phyloP scores from a whole-genome alignment of 2,888 invertebrate genomes.

The Lasiommata megera region DNA sequence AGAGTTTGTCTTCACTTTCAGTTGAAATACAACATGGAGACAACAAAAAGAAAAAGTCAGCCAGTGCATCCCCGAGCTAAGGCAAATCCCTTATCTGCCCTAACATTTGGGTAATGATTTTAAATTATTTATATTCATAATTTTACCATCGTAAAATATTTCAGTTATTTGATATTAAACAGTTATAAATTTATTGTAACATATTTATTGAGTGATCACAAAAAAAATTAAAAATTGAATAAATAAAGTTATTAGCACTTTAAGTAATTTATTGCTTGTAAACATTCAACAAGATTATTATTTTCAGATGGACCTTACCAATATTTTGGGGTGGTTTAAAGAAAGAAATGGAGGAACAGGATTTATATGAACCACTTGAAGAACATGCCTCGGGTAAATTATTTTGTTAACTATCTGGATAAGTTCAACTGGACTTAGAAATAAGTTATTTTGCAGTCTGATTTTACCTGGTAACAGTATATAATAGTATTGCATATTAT shows the following conservation, averaged over 20 bases:
- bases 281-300: background rate
- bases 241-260: no score
- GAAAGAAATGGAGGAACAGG: constrained; percentile 86
- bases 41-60: constrained; percentile 75
- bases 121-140: no score
- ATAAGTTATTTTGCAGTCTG: no score
- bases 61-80: constrained; percentile 84
- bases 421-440: no score
- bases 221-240: no score
- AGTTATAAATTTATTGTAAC: no score
- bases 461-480: no score
- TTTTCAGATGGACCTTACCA: constrained; percentile 87
- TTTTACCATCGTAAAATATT: no score
- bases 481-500: no score
- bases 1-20: background rate
- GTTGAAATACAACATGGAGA: constrained; percentile 64
- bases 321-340: constrained; percentile 89
- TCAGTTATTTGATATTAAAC: no score
- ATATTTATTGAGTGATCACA: no score
- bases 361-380: constrained; percentile 88
- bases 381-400: constrained; percentile 85
- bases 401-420: background rate
- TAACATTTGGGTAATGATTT: constrained; percentile 84
- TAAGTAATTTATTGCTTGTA: no score
- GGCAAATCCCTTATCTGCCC: constrained; percentile 84